Conservation (phyloP, 2,113 vertebrate species). For the Abramis brama region DNA sequence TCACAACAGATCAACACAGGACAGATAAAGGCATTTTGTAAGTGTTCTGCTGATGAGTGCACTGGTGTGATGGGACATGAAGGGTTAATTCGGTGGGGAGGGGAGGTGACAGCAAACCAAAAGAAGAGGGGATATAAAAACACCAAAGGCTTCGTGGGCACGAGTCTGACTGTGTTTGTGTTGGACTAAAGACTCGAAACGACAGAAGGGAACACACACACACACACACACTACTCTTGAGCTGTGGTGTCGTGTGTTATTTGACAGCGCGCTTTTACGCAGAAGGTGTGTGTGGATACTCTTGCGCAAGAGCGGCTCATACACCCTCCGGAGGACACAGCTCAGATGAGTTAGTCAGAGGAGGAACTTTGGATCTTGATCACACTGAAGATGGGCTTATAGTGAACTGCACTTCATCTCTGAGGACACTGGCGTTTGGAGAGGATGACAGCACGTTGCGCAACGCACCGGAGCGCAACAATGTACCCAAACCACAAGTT, state of each 20-base stretch:
- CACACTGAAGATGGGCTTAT: slow-evolving; percentile 25
- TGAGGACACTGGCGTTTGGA: slow-evolving; percentile 24
- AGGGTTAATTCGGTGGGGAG: slow-evolving; percentile 75
- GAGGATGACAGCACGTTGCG: slow-evolving; percentile 34
- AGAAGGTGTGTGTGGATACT: slow-evolving; percentile 31
- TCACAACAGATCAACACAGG: slow-evolving; percentile 1
- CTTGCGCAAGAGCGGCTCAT: slow-evolving; percentile 33
- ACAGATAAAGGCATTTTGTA: neutral
- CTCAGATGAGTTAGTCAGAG: slow-evolving; percentile 17
- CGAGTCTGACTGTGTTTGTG: slow-evolving; percentile 63
- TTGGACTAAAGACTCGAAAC: slow-evolving; percentile 33
- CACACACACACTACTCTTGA: neutral
- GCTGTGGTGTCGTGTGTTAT: slow-evolving; percentile 21
- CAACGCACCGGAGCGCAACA: slow-evolving; percentile 16
- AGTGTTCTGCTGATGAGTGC: neutral
- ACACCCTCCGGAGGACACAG: slow-evolving; percentile 12
- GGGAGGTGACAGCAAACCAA: slow-evolving; percentile 63
- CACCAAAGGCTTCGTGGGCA: slow-evolving; percentile 67
- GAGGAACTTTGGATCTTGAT: slow-evolving; percentile 27
- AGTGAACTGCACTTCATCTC: slow-evolving; percentile 4
- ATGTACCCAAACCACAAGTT: slow-evolving; percentile 30
- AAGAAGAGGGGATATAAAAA: slow-evolving; percentile 73
- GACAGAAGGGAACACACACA: slow-evolving; percentile 6
- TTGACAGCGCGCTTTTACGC: slow-evolving; percentile 33
- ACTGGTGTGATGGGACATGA: slow-evolving; percentile 52